Evolutionary conservation across 2,113 vertebrate species (phyloP), one percentile per base, ranked within the genome.

Genomic region (Carassius auratus): DNA sequence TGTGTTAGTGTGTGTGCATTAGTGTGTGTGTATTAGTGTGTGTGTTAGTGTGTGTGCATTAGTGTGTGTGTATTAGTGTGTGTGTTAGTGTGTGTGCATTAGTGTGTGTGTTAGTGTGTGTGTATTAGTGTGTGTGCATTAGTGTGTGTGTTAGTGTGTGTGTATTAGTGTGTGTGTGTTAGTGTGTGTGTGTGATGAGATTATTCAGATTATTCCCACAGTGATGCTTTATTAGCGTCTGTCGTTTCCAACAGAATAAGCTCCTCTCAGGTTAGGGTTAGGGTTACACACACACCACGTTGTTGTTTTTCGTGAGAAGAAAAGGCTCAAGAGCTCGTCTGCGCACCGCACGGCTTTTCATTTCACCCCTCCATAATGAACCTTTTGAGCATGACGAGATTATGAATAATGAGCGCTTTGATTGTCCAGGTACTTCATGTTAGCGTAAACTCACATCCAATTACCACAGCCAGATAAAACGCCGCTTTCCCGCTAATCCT

Each of bases 371-470:
- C 21, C 21, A 74, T 76, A 76, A 76, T 76, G n/a, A 76, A 23
- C 52, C 45, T 76, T 76, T 74, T 74, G 38, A 45, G 10, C 10
- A 0, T 45, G 1, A 50, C n/a, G n/a, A 76, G 73, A 76, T 76
- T 76, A 76, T 76, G 13, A 76, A 30, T 76, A 76, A 76, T 30
- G 73, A 76, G 73, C 23, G 13, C 73, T 52, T 76, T 76, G 73
- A 76, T 52, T 76, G 73, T 76, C 42, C 73, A 76, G 73, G 45
- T 76, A 76, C 73, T 76, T 76, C 45, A 76, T 50, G 7, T 76
- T 23, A 76, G 21, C 21, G 73, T 50, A 76, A 48, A 52, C 73
- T 26, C 73, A 45, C 73, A 76, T 50, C n/a, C 73, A 52, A 50
- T 74, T 74, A 74, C 38, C 73, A 52, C 17, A 14, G 42, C n/a